Percentiles rank a stretch among this genome's conserved stretches.
Evolutionary conservation across 2,113 vertebrate genomes (phyloP).

Genomic region (Petrocephalus microphthalmus): DNA sequence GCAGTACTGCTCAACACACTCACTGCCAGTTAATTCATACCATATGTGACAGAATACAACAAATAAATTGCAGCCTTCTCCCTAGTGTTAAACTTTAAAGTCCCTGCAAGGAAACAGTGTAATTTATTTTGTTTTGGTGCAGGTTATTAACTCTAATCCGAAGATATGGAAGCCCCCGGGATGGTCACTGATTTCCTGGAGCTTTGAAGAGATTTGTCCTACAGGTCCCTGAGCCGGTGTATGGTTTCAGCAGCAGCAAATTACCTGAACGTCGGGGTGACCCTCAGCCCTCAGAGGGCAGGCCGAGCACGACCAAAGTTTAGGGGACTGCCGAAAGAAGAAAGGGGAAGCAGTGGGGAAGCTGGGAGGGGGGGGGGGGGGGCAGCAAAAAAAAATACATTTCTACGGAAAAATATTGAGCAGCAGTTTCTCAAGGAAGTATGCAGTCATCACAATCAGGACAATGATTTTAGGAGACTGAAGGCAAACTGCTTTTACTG

Average conservation of each 20-base stretch:
- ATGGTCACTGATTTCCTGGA: conserved; percentile 69
- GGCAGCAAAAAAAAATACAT: not conserved
- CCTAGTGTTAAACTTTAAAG: conserved; percentile 23
- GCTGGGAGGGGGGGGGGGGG: conserved; percentile 11
- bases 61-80: conserved; percentile 46
- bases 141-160: conserved; percentile 22
- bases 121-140: conserved; percentile 11
- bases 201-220: conserved; percentile 59
- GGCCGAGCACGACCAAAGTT: not conserved
- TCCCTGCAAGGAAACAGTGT: conserved; percentile 19
- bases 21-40: conserved; percentile 60
- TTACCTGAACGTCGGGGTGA: conserved; percentile 60
- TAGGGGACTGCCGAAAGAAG: not conserved
- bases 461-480: conserved; percentile 48
- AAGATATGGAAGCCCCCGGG: conserved; percentile 49
- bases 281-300: conserved; percentile 37
- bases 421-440: conserved; percentile 21
- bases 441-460: conserved; percentile 27
- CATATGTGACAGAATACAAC: conserved; percentile 59
- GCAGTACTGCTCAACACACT: conserved; percentile 59
- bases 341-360: not conserved
- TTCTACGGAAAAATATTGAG: not conserved
- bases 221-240: conserved; percentile 33
- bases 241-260: conserved; percentile 62
- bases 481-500: conserved; percentile 22